Evolutionary conservation across 2,113 vertebrate genomes (phyloP).

Genomic region (Archilochus colubris): DNA sequence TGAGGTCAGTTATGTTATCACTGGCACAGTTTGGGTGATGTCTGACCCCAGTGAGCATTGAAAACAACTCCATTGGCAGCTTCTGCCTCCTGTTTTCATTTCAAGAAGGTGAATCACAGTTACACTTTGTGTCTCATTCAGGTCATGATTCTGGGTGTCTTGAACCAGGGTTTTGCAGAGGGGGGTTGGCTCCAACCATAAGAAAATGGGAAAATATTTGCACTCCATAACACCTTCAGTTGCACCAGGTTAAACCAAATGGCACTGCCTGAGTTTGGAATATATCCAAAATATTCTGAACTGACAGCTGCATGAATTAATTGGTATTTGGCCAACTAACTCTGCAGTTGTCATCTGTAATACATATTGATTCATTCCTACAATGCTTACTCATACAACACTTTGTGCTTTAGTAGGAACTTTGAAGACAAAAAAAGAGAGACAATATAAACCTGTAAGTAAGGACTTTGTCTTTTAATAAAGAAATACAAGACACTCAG

Average conservation of each 20-base stretch:
- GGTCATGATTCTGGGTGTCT: background rate
- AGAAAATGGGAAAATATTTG: background rate
- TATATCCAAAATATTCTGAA: background rate
- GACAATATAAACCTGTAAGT: background rate
- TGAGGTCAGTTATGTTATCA: background rate
- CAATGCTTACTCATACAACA: background rate
- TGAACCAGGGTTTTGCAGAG: background rate
- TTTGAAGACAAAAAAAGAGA: background rate
- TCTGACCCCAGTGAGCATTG: background rate
- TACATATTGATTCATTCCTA: background rate
- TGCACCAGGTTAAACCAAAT: background rate
- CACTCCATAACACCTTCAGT: background rate
- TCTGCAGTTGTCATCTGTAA: conserved; percentile 1
- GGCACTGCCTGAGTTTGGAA: background rate
- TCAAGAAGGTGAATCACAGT: background rate
- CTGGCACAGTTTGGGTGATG: background rate
- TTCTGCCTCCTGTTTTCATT: background rate
- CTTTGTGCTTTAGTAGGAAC: background rate
- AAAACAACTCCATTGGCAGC: background rate
- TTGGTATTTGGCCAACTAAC: conserved; percentile 21
- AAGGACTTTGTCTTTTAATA: background rate
- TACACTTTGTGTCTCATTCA: background rate
- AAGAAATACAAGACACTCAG: background rate
- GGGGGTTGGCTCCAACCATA: background rate
- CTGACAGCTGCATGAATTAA: conserved; percentile 23